Base-by-base conservation (phyloP, 2,888 invertebrate species). In the Dyspetes luteomarginatus region DNA sequence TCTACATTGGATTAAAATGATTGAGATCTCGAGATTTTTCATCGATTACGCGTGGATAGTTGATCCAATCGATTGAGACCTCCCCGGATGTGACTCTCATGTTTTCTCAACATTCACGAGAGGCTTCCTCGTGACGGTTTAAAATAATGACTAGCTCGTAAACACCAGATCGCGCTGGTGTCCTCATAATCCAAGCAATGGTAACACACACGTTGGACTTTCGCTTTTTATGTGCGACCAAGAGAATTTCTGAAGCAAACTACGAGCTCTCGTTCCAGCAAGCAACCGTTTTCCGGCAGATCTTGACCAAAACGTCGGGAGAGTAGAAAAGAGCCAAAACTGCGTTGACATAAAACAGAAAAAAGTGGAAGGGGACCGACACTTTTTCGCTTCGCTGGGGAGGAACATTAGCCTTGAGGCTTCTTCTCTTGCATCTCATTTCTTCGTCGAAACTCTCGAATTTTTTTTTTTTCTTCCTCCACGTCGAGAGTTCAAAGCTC, bases 191-290 rank as follows among this genome's bases (percentile, higher is more conserved):
- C n/a, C 17, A 36, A 41, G 48, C 12, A 30, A 48, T 17, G 19
- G 75, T 83, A 69, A 15, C 48, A 48, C 48, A 58, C 73, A 76
- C 60, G 80, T 76, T 45, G 68, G 68, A 86, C 87, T 87, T 87
- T 87, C 86, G 86, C 87, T 87, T 86, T n/a, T 86, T 84, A 74
- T 41, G 28, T 74, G 22, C 75, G 82, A 75, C 78, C 71, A 50
- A 30, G 22, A 28, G 60, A 60, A 69, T 73, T 62, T 69, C 62
- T 26, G 50, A 56, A 19, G 64, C 55, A 68, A 74, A 22, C 56
- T n/a, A 43, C 65, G 5, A 5, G 3, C 22, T 15, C 30, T 22
- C 19, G 36, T 36, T 9, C 48, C 15, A 48, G 48, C 48, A 1
- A 26, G 24, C 9, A 12, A 55, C 36, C 60, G 36, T 72, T 75